Base-by-base conservation (phyloP, 2,888 invertebrate genomes). In the Drosophila flavopinicola region DNA sequence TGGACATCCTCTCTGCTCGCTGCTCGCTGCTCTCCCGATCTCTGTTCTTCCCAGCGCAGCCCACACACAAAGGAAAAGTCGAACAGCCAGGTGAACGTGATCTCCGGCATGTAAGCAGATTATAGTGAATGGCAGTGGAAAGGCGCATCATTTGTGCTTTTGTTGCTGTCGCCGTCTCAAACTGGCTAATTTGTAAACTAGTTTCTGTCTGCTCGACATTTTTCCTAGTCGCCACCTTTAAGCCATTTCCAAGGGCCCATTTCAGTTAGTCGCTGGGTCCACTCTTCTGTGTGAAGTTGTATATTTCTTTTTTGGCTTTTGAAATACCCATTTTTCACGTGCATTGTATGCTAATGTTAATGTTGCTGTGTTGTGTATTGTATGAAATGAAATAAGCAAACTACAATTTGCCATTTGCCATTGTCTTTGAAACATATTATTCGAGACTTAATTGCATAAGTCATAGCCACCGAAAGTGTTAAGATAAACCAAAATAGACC, bases 331-430 rank as follows among this genome's bases (percentile, higher is more conserved):
- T 74, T 47, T 65, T 54, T 33, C 59, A 38, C 20, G 39, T 9
- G 54, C 75, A 79, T 79, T 79, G 84, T 79, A 84, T 84, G 79
- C 54, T 56, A 79, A 75, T 75, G 51, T 23, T 30, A 25, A 41
- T 25, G 13, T 41, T 35, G 48, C 23, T 65, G 32, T 54, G 53
- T 59, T 61, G 57, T 68, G 56, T 39, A 65, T 53, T 39, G 17
- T 56, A 20, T 20, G 20, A 3, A 20, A 32, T 57, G 52, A 38
- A 63, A n/a, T n/a, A n/a, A n/a, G n/a, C n/a, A n/a, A n/a, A n/a
- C n/a, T n/a, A n/a, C n/a, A n/a, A 63, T 65, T 68, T 54, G 49
- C 54, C 30, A 59, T 48, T 54, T 11, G 24, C 58, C 52, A 72
- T 73, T 73, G 73, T 67, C 45, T 60, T n/a, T 35, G 25, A 58